These are phyloP conservation scores for Micronycteris hirsuta DNA, from an alignment of 2,113 vertebrate species.

Conservation along the genomic window DNA sequence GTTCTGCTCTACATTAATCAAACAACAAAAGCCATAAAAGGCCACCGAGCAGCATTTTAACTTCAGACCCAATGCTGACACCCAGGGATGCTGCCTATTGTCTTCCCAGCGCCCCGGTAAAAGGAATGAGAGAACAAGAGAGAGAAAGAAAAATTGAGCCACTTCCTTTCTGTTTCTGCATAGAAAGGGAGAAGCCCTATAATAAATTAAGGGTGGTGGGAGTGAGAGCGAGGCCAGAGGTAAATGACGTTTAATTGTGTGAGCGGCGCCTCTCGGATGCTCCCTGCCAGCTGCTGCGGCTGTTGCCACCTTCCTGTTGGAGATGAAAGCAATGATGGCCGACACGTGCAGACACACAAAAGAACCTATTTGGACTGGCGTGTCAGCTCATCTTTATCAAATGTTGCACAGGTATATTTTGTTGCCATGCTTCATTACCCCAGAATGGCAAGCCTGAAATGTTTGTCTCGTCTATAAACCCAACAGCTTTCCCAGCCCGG, in stretches of 20 bases:
- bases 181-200: slow-evolving; percentile 82
- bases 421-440: slow-evolving; percentile 99
- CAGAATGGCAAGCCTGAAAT: slow-evolving; percentile 97
- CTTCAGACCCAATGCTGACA: slow-evolving; percentile 76
- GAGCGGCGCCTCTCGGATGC: slow-evolving; percentile 87
- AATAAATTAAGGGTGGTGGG: slow-evolving; percentile 86
- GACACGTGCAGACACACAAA: slow-evolving; percentile 94
- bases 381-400: slow-evolving; percentile 99
- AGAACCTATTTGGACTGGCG: slow-evolving; percentile 98
- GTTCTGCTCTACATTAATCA: slow-evolving; percentile 85
- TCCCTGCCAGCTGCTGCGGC: slow-evolving; percentile 88
- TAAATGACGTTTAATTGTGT: slow-evolving; percentile 89
- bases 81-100: slow-evolving; percentile 80
- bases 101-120: slow-evolving; percentile 74
- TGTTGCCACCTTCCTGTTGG: slow-evolving; percentile 83
- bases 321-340: slow-evolving; percentile 90
- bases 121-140: slow-evolving; percentile 80
- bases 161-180: slow-evolving; percentile 77
- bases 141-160: slow-evolving; percentile 92
- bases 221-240: slow-evolving; percentile 90
- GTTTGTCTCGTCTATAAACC: slow-evolving; percentile 94
- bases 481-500: slow-evolving; percentile 82
- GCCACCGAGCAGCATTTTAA: slow-evolving; percentile 76
- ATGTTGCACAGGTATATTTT: slow-evolving; percentile 99
- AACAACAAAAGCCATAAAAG: slow-evolving; percentile 78